phyloP scores from a whole-genome alignment of 2,888 invertebrate genomes.

The Temnothorax rugatulus region DNA sequence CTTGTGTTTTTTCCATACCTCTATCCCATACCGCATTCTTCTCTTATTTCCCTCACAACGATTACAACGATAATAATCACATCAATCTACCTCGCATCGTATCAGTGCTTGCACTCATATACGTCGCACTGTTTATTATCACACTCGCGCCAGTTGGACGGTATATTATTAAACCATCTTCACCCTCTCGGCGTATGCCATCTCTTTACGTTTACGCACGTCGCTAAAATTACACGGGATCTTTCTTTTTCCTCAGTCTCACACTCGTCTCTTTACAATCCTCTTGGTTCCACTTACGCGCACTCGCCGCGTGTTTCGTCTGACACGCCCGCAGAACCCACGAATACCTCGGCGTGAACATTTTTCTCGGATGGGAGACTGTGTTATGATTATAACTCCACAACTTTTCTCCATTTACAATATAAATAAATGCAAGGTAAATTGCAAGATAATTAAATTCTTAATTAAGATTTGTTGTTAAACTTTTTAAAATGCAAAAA shows the following conservation, averaged over 20 bases:
- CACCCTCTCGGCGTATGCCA: conserved; percentile 68
- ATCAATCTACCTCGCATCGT: conserved; percentile 59
- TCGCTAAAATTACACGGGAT: conserved; percentile 76
- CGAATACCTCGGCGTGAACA: conserved; percentile 6
- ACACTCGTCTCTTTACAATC: conserved; percentile 62
- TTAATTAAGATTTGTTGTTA: background rate
- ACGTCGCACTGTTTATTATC: conserved; percentile 80
- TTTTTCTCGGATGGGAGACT: conserved; percentile 20
- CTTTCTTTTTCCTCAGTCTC: conserved; percentile 62
- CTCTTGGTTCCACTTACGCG: conserved; percentile 66
- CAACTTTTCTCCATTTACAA: background rate
- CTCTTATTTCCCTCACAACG: conserved; percentile 26
- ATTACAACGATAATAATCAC: conserved; percentile 68
- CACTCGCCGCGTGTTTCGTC: conserved; percentile 52
- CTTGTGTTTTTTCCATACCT: background rate
- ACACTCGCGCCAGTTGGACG: conserved; percentile 78
- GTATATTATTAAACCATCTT: conserved; percentile 82
- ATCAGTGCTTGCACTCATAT: conserved; percentile 66
- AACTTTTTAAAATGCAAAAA: background rate
- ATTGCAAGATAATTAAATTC: background rate
- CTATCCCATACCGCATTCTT: conserved; percentile 4
- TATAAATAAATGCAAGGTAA: background rate
- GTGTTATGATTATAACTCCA: conserved; percentile 6
- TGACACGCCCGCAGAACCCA: conserved; percentile 31
- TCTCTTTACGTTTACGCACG: conserved; percentile 71